A percentile compares a stretch with the other conserved stretches of the same genome.
phyloP scores from a whole-genome alignment of 1,140 invertebrate genomes.

The Bombus vancouverensis region DNA sequence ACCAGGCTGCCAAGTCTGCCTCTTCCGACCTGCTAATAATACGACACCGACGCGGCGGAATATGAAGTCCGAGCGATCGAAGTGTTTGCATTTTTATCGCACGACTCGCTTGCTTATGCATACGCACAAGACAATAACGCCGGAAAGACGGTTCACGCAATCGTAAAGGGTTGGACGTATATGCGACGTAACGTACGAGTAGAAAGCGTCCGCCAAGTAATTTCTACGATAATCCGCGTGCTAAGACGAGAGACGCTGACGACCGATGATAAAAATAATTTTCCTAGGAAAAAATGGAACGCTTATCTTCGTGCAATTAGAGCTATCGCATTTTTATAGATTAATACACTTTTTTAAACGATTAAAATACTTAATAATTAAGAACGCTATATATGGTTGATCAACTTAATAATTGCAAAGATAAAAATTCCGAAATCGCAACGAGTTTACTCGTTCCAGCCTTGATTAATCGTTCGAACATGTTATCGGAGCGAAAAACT shows the following conservation, averaged over 20 bases:
- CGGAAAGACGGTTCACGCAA: slow-evolving; percentile 27
- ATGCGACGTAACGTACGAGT: not conserved
- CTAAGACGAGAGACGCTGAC: slow-evolving; percentile 12
- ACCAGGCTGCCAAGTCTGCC: not conserved
- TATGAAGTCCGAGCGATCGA: not conserved
- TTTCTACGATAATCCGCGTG: slow-evolving; percentile 41
- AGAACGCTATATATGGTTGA: not conserved
- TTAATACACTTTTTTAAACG: too few species aligned
- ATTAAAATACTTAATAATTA: not conserved
- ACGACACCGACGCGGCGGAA: not conserved
- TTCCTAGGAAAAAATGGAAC: not conserved
- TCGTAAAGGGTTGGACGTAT: not conserved
- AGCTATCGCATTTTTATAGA: too few species aligned
- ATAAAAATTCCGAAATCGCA: not conserved
- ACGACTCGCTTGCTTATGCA: not conserved
- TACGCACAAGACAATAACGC: slow-evolving; percentile 29
- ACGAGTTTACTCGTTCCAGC: too few species aligned
- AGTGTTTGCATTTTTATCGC: slow-evolving; percentile 27
- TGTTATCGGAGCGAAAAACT: not conserved
- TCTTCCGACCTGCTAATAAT: slow-evolving; percentile 6
- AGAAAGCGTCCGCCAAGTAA: slow-evolving; percentile 35
- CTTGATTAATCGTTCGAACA: not conserved
- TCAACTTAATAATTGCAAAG: not conserved
- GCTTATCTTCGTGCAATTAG: not conserved
- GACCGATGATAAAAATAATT: slow-evolving; percentile 7